These are phyloP conservation scores for Alosa sapidissima DNA, from an alignment of 2,797 vertebrate genomes.

Conservation along the genomic window DNA sequence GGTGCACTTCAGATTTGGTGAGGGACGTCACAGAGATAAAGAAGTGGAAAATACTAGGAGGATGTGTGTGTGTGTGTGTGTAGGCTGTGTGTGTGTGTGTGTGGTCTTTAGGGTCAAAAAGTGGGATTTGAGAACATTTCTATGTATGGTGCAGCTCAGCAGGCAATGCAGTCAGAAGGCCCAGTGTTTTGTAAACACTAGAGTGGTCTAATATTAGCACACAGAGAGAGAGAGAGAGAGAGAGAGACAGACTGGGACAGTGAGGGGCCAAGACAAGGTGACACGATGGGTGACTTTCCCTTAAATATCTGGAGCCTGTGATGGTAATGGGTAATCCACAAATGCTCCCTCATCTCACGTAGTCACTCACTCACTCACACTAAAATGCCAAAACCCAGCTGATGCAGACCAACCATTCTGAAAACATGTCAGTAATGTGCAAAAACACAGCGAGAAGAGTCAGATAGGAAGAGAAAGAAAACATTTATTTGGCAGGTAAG, in stretches of 20 bases:
- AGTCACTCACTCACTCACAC: neutral
- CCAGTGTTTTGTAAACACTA: constrained; percentile 68
- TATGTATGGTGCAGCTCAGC: constrained; percentile 72
- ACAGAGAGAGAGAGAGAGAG: constrained; percentile 43
- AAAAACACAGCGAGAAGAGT: neutral
- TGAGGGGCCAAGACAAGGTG: constrained; percentile 40
- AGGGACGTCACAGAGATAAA: neutral
- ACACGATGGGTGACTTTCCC: constrained; percentile 5
- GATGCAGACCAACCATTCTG: neutral
- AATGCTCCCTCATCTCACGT: neutral
- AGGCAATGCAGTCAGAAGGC: constrained; percentile 56
- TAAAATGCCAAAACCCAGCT: neutral
- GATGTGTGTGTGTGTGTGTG: neutral
- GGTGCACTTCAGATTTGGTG: neutral
- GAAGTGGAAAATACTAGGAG: neutral
- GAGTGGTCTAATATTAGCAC: constrained; percentile 67
- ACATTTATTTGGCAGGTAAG: neutral
- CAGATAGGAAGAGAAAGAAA: neutral
- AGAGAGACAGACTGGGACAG: constrained; percentile 35
- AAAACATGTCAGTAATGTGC: neutral
- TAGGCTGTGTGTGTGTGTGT: too few relatives aligned
- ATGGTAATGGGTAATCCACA: neutral
- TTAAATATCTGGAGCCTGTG: neutral
- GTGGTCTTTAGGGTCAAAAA: constrained; percentile 47
- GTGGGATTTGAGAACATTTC: constrained; percentile 59